A percentile compares a stretch with the other conserved stretches of the same genome.
Evolutionary conservation across 1,140 invertebrate genomes (phyloP).

Genomic region (Dendroctonus ponderosae): DNA sequence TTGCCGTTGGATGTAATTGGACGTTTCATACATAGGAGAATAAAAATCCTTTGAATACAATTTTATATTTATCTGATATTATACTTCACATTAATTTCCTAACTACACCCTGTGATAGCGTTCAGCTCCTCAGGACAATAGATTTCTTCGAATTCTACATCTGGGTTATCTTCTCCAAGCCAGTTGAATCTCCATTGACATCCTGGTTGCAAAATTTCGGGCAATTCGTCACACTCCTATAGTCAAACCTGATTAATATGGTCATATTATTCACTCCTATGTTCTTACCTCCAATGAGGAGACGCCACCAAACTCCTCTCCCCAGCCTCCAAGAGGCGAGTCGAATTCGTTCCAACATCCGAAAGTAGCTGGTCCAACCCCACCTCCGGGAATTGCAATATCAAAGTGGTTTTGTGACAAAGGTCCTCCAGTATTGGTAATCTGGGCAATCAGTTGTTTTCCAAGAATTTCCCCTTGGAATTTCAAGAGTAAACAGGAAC

Average conservation of each 20-base stretch:
- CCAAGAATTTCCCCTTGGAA: slow-evolving; percentile 13
- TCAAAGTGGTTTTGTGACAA: slow-evolving; percentile 30
- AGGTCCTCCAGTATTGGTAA: slow-evolving; percentile 28
- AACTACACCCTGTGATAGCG: slow-evolving; percentile 2
- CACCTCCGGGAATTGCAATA: slow-evolving; percentile 26
- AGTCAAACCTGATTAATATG: background rate
- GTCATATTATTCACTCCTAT: background rate
- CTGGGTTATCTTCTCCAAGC: slow-evolving; percentile 5
- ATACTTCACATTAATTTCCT: too few species aligned
- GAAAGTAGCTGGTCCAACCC: slow-evolving; percentile 14
- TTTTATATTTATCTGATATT: too few species aligned
- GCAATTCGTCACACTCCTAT: slow-evolving; percentile 16
- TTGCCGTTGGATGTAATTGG: too few species aligned
- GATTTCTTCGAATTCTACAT: slow-evolving; percentile 20
- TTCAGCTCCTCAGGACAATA: slow-evolving; percentile 11
- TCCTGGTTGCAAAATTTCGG: slow-evolving; percentile 6
- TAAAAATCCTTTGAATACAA: too few species aligned
- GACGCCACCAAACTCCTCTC: slow-evolving; percentile 7
- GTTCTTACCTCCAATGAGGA: background rate
- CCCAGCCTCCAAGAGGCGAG: slow-evolving; percentile 19
- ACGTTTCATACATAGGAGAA: too few species aligned
- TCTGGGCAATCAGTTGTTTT: slow-evolving; percentile 25
- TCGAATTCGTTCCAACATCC: slow-evolving; percentile 20
- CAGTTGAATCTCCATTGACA: slow-evolving; percentile 25
- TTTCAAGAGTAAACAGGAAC: slow-evolving; percentile 9